phyloP scores from a whole-genome alignment of 1,140 invertebrate genomes.

The Zaprionus lachaisei region DNA sequence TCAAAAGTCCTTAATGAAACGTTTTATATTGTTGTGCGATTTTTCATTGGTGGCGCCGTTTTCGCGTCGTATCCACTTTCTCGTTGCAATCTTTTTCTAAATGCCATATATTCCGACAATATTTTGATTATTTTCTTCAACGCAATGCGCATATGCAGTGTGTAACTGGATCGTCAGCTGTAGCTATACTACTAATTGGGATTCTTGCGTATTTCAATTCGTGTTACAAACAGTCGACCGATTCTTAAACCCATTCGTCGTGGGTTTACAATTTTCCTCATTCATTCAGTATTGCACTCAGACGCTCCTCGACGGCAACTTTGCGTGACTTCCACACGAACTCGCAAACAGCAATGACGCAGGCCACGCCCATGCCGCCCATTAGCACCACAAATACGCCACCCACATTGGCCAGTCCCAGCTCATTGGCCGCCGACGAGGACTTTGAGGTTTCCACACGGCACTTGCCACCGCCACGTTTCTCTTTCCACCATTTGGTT shows the following conservation, averaged over 20 bases:
- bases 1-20: constrained; percentile 43
- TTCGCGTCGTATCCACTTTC: neutral
- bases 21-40: constrained; percentile 43
- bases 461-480: constrained; percentile 92
- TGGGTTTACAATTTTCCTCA: constrained; percentile 82
- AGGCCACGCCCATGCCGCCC: constrained; percentile 94
- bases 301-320: constrained; percentile 95
- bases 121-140: neutral
- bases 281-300: constrained; percentile 86
- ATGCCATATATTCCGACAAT: constrained; percentile 12
- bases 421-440: constrained; percentile 92
- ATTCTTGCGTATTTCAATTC: constrained; percentile 38
- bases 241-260: constrained; percentile 73
- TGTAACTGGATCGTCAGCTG: constrained; percentile 5
- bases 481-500: constrained; percentile 98
- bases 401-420: constrained; percentile 96
- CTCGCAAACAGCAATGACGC: constrained; percentile 95
- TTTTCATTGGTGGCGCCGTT: constrained; percentile 52
- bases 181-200: constrained; percentile 29
- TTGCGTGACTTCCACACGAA: constrained; percentile 97
- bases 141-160: neutral
- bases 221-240: constrained; percentile 31
- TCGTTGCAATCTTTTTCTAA: constrained; percentile 2
- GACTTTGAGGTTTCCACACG: constrained; percentile 93
- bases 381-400: constrained; percentile 98